Conservation (phyloP, 2,888 invertebrate species). For the Muschampia plurimacula region DNA sequence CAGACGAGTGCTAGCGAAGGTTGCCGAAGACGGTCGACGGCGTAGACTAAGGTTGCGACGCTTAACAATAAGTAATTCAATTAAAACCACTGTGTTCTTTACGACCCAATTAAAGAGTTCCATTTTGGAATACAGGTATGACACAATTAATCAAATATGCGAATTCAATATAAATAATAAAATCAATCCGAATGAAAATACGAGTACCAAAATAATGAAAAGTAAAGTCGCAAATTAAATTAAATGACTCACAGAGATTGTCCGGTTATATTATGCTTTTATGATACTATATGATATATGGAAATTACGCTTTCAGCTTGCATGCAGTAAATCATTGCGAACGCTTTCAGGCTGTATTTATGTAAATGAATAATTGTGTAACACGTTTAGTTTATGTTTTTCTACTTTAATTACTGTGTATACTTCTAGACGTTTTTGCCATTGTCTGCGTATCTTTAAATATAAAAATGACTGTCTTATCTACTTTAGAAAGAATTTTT, state of each 20-base stretch:
- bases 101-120: conserved; percentile 22
- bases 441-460: too few species aligned
- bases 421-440: too few species aligned
- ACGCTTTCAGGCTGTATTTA: neutral
- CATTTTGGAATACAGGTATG: conserved; percentile 14
- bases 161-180: conserved; percentile 33
- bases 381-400: neutral
- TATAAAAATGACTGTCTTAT: too few species aligned
- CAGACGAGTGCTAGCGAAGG: too few species aligned
- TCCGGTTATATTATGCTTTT: conserved; percentile 16
- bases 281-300: conserved; percentile 26
- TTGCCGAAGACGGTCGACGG: too few species aligned
- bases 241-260: conserved; percentile 1
- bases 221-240: conserved; percentile 36
- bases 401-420: too few species aligned
- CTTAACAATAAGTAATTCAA: neutral
- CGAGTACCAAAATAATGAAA: conserved; percentile 12
- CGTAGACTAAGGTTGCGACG: too few species aligned
- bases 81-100: neutral
- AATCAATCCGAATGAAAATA: conserved; percentile 23
- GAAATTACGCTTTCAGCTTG: conserved; percentile 20
- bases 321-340: conserved; percentile 10
- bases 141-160: conserved; percentile 29
- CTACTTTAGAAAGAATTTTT: too few species aligned
- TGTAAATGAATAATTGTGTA: neutral